These are phyloP conservation scores for Xenotilapia caudafasciata DNA, from an alignment of 2,113 vertebrate species.

Conservation along the genomic window DNA sequence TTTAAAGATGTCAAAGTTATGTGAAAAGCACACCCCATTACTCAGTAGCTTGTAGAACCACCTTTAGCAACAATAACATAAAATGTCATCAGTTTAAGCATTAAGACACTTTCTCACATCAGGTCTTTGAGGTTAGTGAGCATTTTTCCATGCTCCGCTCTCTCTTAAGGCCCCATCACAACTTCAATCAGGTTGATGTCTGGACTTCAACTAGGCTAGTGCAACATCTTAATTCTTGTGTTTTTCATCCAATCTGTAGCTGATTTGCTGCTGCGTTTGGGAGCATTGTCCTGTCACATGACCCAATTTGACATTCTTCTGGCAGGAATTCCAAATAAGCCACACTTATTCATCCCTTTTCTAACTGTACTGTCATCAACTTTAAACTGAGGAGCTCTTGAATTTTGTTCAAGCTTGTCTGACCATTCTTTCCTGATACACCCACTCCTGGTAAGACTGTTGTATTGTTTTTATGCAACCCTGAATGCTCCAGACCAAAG, in stretches of 20 bases:
- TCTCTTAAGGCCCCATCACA: neutral
- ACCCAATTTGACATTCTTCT: neutral
- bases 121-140: neutral
- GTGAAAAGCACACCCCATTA: neutral
- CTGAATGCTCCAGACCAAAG: neutral
- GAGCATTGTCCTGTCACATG: neutral
- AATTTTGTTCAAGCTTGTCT: neutral
- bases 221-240: neutral
- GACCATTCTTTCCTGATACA: neutral
- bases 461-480: neutral
- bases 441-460: neutral
- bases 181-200: neutral
- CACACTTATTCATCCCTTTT: neutral
- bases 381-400: neutral
- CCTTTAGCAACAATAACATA: neutral
- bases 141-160: neutral
- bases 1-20: neutral
- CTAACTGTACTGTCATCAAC: neutral
- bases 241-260: neutral
- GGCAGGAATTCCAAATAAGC: neutral
- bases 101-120: neutral
- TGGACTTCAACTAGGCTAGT: neutral
- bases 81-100: neutral
- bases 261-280: neutral
- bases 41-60: neutral